Evolutionary conservation across 2,797 vertebrate genomes (phyloP), one percentile per base, ranked within the genome.

Genomic region (Smutsia gigantea): DNA sequence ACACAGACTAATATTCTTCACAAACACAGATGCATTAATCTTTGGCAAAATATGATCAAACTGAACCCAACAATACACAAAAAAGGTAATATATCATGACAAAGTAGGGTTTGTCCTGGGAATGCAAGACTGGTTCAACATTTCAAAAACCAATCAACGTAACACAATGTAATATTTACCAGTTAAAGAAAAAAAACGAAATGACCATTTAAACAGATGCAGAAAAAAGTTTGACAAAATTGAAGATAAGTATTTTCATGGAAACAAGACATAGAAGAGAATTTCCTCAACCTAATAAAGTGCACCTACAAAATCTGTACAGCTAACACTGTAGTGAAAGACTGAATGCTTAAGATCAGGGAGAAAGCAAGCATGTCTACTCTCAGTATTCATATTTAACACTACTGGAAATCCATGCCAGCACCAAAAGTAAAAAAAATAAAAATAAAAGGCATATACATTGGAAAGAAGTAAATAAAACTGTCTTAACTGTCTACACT

Each of bases 401-500:
- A 29, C 0, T 82, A 83, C 4, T 64, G 10, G 37, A 92, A 92
- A 84, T 82, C 37, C 69, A 75, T 68, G 82, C 19, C 27, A 90
- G 55, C 53, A 23, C 31, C 66, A 81, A 87, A 66, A 37, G 23
- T 71, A 23, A 87, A 59, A 57, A 83, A 77, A 27, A 59, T 51
- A 23, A 23, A 83, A 92, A 84, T 31, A 78, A 79, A 92, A 82
- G 46, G 19, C 1, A 83, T 53, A 64, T 10, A 87, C 37, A 17
- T n/a, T 77, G 31, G n/a, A 77, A 94, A 86, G 29, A 81, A 51
- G 17, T 74, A 94, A 46, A 81, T 87, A 93, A 68, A 91, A 92
- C 63, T 79, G 46, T 92, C 53, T 75, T 29, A 39, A 84, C 3
- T 69, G 51, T 49, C 6, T 69, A 88, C 1, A 63, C 0, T 68